These are phyloP conservation scores for Physocephala rufipes DNA, from an alignment of 2,888 invertebrate genomes.

Conservation along the genomic window DNA sequence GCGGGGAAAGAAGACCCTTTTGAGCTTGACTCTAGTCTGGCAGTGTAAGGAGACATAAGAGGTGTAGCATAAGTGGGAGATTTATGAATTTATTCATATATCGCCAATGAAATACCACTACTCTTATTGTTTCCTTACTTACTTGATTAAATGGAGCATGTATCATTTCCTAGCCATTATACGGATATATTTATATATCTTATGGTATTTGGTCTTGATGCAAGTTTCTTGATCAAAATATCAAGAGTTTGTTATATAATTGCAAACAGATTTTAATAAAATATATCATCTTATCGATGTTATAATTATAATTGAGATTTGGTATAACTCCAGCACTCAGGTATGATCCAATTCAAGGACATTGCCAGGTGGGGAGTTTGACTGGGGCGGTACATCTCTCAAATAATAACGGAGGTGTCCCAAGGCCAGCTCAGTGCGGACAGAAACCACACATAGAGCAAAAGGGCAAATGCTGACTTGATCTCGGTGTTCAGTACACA, in stretches of 20 bases:
- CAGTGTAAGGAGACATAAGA: constrained; percentile 23
- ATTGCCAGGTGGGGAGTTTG: constrained; percentile 46
- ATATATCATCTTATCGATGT: neutral
- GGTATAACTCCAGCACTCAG: constrained; percentile 15
- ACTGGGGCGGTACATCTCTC: constrained; percentile 46
- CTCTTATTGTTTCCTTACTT: constrained; percentile 19
- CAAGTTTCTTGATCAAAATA: neutral
- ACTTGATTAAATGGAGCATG: constrained; percentile 41
- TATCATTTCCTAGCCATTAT: constrained; percentile 29
- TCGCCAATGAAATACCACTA: constrained; percentile 8
- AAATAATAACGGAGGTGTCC: constrained; percentile 32
- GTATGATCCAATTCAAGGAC: constrained; percentile 34
- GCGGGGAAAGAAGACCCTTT: too few species aligned
- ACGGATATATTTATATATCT: constrained; percentile 13
- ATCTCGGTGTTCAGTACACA: constrained; percentile 73
- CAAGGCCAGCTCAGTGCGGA: constrained; percentile 70
- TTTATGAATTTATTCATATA: neutral
- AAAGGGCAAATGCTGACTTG: constrained; percentile 76
- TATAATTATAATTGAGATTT: neutral
- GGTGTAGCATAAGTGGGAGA: constrained; percentile 27
- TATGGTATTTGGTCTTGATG: constrained; percentile 14
- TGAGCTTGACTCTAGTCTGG: constrained; percentile 6
- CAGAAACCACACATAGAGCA: constrained; percentile 78
- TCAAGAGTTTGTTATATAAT: constrained; percentile 15
- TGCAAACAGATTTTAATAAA: neutral